Base-by-base conservation (phyloP, 1,140 invertebrate genomes). In the Lucilia cuprina region DNA sequence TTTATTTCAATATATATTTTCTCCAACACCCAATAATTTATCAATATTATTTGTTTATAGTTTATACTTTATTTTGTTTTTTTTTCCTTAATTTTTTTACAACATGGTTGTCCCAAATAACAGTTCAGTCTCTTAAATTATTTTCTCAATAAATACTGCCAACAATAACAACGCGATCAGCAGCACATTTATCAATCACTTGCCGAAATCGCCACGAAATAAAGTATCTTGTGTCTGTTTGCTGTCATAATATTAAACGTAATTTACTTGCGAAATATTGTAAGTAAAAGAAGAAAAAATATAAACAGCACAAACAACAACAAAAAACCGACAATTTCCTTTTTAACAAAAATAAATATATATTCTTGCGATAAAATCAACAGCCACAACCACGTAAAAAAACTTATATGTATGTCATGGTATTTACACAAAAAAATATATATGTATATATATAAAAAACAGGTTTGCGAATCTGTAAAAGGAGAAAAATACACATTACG, bases 401-500 rank as follows among this genome's bases (percentile, higher is more conserved):
- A n/a, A n/a, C n/a, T n/a, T n/a, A n/a, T 60, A 60, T n/a, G 55
- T 60, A n/a, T 60, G 55, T 60, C 55, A 60, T n/a, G 5, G 14
- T 17, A 60, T 60, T 60, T 17, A 60, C 5, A 60, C 13, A 14
- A 60, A 17, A 60, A 60, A 60, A 41, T 41, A 17, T n/a, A 60
- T n/a, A n/a, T n/a, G n/a, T n/a, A n/a, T n/a, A n/a, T n/a, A n/a
- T n/a, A n/a, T n/a, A 60, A 17, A 60, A 60, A 60, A 60, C 14
- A 60, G n/a, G 55, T 60, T 60, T 60, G 55, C 55, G n/a, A 60
- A 60, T 60, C 55, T 60, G 55, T 60, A 60, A 60, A 60, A 60
- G 55, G 55, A 17, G 55, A 60, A 60, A 17, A n/a, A 41, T 8
- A 41, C 10, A 41, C 41, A 41, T 41, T 41, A 41, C 41, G 41